A percentile compares a stretch with the other conserved stretches of the same genome.
Conservation (phyloP, 2,113 vertebrate species). For the Motacilla alba region DNA sequence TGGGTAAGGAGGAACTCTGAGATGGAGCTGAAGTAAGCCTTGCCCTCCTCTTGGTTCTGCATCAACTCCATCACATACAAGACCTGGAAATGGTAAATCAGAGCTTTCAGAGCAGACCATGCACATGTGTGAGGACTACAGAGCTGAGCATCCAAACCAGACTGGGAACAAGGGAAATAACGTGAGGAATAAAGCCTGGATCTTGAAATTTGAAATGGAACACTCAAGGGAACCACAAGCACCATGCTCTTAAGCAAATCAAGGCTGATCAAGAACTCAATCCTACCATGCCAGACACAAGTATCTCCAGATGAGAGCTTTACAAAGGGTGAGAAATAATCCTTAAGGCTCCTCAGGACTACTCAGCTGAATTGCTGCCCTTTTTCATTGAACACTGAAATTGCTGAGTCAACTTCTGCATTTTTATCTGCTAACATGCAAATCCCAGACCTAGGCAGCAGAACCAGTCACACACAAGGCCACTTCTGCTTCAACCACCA, state of each 20-base stretch:
- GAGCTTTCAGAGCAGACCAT: not conserved
- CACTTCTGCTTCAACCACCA: not conserved
- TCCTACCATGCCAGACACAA: not conserved
- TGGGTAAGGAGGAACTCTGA: slow-evolving; percentile 98
- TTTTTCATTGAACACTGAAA: not conserved
- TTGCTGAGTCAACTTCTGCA: not conserved
- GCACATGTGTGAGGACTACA: not conserved
- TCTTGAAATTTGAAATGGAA: not conserved
- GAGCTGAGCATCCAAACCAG: not conserved
- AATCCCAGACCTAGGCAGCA: not conserved
- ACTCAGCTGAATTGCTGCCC: not conserved
- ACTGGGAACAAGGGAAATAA: not conserved
- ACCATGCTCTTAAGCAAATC: not conserved
- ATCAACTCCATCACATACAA: slow-evolving; percentile 96
- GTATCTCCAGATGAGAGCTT: not conserved
- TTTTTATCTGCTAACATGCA: not conserved
- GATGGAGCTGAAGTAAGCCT: slow-evolving; percentile 92
- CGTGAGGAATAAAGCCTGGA: not conserved
- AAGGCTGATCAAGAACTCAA: not conserved
- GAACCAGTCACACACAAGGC: not conserved
- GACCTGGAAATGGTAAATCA: slow-evolving; percentile 74
- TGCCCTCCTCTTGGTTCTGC: slow-evolving; percentile 92
- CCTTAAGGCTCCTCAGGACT: not conserved
- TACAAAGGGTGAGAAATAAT: not conserved
- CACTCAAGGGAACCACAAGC: not conserved